Conservation (phyloP, 2,888 invertebrate genomes). For the Pyrrhia umbra region DNA sequence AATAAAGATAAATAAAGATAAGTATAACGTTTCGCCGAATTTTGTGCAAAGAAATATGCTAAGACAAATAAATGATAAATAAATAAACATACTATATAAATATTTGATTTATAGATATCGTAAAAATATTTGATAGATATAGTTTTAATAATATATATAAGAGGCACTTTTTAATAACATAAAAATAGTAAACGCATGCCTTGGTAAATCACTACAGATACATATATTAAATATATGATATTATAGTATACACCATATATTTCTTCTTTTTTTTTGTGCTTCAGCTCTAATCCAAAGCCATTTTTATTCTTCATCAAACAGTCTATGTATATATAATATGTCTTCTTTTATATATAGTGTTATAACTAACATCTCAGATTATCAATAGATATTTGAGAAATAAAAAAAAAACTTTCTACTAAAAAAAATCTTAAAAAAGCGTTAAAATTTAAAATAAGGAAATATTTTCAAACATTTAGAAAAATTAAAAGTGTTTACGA, state of each 20-base stretch:
- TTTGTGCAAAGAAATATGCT: constrained; percentile 29
- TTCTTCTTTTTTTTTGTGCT: constrained; percentile 59
- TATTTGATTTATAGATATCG: not conserved
- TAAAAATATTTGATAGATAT: not conserved
- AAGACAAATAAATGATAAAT: not conserved
- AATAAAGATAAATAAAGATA: constrained; percentile 6
- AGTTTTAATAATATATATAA: not conserved
- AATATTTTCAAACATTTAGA: not conserved
- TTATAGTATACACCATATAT: constrained; percentile 36
- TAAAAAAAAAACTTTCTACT: constrained; percentile 13
- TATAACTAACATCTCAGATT: constrained; percentile 11
- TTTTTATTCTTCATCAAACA: constrained; percentile 54
- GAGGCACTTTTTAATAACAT: constrained; percentile 40
- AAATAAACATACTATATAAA: not conserved
- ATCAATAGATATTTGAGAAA: constrained; percentile 26
- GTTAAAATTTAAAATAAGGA: constrained; percentile 2
- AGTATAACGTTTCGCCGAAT: constrained; percentile 1
- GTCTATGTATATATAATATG: constrained; percentile 47
- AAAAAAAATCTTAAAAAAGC: too few species aligned
- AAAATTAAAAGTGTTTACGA: not conserved
- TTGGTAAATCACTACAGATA: constrained; percentile 28
- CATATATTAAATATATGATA: constrained; percentile 19
- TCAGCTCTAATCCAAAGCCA: constrained; percentile 38
- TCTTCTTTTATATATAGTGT: constrained; percentile 31
- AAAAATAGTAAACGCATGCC: not conserved